Percentiles rank a stretch among this genome's conserved stretches.
These are phyloP conservation scores for Exocentrus adspersus DNA, from an alignment of 2,888 invertebrate genomes.

Conservation along the genomic window DNA sequence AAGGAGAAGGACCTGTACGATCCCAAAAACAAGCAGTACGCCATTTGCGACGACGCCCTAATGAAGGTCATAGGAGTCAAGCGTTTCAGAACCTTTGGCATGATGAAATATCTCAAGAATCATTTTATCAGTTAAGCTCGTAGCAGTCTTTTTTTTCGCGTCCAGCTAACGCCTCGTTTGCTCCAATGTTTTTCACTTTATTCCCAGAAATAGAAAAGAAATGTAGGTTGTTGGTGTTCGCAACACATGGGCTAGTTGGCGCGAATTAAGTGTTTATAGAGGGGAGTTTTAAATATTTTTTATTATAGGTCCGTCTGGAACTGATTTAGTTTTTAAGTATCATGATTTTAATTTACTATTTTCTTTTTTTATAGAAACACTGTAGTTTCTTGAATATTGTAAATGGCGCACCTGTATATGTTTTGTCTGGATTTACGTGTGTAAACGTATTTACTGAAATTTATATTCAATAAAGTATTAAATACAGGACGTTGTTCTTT, in stretches of 20 bases:
- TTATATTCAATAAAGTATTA: slow-evolving; percentile 41
- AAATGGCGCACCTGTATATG: slow-evolving; percentile 48
- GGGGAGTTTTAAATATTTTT: slow-evolving; percentile 34
- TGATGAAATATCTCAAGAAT: slow-evolving; percentile 95
- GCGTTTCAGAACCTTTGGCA: slow-evolving; percentile 93
- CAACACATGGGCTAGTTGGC: slow-evolving; percentile 28
- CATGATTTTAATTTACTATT: slow-evolving; percentile 36
- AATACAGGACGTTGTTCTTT: too few relatives aligned
- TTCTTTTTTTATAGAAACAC: slow-evolving; percentile 37
- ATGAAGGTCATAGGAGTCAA: slow-evolving; percentile 90
- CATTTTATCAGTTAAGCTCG: slow-evolving; percentile 77
- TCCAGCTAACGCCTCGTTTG: slow-evolving; percentile 5
- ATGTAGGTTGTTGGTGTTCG: slow-evolving; percentile 39
- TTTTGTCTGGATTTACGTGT: slow-evolving; percentile 42
- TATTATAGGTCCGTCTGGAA: slow-evolving; percentile 42
- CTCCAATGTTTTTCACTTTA: slow-evolving; percentile 5
- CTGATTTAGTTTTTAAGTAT: slow-evolving; percentile 37
- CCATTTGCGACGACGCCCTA: slow-evolving; percentile 92
- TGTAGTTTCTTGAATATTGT: slow-evolving; percentile 39
- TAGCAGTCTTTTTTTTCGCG: neutral
- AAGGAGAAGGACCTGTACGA: slow-evolving; percentile 91
- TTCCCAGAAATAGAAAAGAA: slow-evolving; percentile 15
- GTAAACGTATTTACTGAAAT: slow-evolving; percentile 33
- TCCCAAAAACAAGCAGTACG: slow-evolving; percentile 94
- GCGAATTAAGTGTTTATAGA: slow-evolving; percentile 31